Evolutionary conservation across 92 coral and sea anemone genomes (phyloP).

Genomic region (Siderastrea radians): DNA sequence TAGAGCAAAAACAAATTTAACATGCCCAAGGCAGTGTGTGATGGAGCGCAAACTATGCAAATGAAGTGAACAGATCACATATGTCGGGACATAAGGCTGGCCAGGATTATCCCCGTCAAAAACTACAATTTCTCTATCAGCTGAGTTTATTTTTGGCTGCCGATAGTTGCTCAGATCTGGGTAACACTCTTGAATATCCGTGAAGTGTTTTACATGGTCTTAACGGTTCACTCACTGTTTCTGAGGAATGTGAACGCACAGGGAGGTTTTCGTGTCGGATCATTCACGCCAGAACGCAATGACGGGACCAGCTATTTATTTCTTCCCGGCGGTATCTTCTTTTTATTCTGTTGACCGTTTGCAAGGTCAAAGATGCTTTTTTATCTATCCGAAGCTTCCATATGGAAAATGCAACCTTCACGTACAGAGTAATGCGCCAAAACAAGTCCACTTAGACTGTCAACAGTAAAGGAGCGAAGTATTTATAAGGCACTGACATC

Average conservation of each 20-base stretch:
- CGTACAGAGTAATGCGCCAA: not conserved
- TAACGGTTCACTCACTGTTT: not conserved
- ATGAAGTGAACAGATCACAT: not conserved
- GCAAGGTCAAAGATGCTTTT: not conserved
- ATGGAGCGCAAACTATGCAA: not conserved
- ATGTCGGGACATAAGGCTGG: not conserved
- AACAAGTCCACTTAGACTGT: not conserved
- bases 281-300: not conserved
- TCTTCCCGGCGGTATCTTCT: not conserved
- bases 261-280: not conserved
- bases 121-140: not conserved
- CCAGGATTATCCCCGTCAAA: not conserved
- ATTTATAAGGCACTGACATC: not conserved
- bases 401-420: not conserved
- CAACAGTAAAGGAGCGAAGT: not conserved
- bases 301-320: not conserved
- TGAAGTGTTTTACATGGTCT: not conserved
- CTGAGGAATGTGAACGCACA: constrained; percentile 10
- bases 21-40: not conserved
- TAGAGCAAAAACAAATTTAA: not conserved
- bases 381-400: constrained; percentile 8
- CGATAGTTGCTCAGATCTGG: not conserved
- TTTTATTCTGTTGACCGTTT: not conserved
- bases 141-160: not conserved
- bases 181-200: not conserved